Conservation (phyloP, 1,140 invertebrate genomes). For the Achatina immaculata region DNA sequence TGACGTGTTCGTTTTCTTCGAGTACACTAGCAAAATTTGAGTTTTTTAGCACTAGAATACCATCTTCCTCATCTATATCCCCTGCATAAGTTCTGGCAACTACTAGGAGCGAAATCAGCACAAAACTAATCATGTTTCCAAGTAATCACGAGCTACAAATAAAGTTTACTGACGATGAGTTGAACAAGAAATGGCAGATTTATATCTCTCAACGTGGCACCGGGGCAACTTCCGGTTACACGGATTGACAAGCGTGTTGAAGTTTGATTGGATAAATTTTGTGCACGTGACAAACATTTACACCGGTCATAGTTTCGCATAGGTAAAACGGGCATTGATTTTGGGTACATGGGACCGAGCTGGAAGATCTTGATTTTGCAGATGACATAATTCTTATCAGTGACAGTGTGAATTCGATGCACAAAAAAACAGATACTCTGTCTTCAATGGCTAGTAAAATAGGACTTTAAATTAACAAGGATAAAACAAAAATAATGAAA, state of each 20-base stretch:
- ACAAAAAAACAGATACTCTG: too few relatives aligned
- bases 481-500: too few relatives aligned
- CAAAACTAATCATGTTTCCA: conserved; percentile 29
- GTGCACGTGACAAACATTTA: conserved; percentile 2
- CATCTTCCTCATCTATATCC: conserved; percentile 84
- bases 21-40: conserved; percentile 87
- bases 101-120: conserved; percentile 43
- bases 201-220: conserved; percentile 64
- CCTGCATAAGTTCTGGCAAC: conserved; percentile 56
- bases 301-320: too few relatives aligned
- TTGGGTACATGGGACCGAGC: too few relatives aligned
- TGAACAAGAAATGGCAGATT: not conserved
- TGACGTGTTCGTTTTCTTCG: conserved; percentile 82
- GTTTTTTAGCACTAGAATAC: conserved; percentile 89
- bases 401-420: too few relatives aligned
- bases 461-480: too few relatives aligned
- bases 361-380: too few relatives aligned
- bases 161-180: not conserved
- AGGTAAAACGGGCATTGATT: too few relatives aligned
- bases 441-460: too few relatives aligned
- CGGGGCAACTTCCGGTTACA: conserved; percentile 51
- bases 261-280: conserved; percentile 55
- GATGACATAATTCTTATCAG: too few relatives aligned
- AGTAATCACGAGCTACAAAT: not conserved
- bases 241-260: conserved; percentile 57